Conservation (phyloP, 2,113 vertebrate species). For the Montifringilla adamsi region DNA sequence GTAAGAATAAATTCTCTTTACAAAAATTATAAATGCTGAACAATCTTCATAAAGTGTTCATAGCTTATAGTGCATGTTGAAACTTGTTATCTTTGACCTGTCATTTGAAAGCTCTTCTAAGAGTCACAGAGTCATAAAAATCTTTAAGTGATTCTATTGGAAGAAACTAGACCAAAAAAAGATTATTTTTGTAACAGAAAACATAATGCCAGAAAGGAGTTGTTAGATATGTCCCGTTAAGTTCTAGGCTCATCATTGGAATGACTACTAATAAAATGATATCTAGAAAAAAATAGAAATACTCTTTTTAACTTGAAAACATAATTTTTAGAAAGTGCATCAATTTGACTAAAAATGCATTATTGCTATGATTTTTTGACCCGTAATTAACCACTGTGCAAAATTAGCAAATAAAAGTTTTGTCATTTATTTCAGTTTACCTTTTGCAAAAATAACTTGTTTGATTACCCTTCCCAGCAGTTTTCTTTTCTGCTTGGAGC, state of each 20-base stretch:
- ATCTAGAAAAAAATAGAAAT: background rate
- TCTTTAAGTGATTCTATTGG: background rate
- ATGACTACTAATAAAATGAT: background rate
- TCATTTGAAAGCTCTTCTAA: background rate
- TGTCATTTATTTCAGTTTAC: background rate
- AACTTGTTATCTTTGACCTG: background rate
- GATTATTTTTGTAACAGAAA: background rate
- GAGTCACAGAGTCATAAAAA: background rate
- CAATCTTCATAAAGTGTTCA: background rate
- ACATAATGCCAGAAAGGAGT: background rate
- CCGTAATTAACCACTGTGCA: background rate
- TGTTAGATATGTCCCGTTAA: background rate
- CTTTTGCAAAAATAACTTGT: background rate
- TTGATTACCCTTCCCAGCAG: background rate
- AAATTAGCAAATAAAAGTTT: background rate
- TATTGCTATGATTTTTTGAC: background rate
- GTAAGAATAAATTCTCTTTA: background rate
- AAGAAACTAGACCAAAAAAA: background rate
- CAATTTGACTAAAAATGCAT: background rate
- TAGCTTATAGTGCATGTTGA: background rate
- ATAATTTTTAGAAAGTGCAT: background rate
- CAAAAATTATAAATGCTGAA: background rate
- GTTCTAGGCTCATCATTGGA: background rate
- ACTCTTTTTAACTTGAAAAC: background rate
- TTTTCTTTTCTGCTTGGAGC: background rate